Base-by-base conservation (phyloP, 2,888 invertebrate species). In the Lampropteryx suffumata region DNA sequence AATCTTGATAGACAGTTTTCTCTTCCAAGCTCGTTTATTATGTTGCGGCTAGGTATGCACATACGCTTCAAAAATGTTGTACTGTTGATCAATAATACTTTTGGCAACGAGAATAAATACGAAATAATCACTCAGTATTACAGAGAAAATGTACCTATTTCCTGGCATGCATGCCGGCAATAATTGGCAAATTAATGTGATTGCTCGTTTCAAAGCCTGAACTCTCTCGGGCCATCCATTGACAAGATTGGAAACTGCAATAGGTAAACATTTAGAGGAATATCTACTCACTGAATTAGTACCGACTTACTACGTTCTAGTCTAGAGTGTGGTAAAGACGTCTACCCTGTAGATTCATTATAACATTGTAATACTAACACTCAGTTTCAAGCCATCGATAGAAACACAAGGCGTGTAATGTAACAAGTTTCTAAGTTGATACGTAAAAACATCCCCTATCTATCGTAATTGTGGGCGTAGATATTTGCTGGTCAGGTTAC, bases 401-500 rank as follows among this genome's bases (percentile, higher is more conserved):
- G 5, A 34, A 32, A 32, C 13, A 30, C 12, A 14, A 12, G 1
- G 24, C 29, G 24, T 35, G 21, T 33, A 30, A 43, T 32, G 36
- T 13, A 37, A 39, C 29, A 39, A 40, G 40, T 24, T 27, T 42
- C 40, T 30, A 37, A 52, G 48, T 43, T 35, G 35, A 34, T 39
- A 24, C 39, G 32, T 35, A 48, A 53, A 53, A 53, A 53, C 29
- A 35, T 34, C 35, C 30, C 26, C 6, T 30, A 36, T 37, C 43
- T 12, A 30, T 53, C 39, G 35, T 35, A 40, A 49, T 49, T 40
- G 48, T 52, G 39, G 44, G 40, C 46, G 44, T 41, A 34, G 48
- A 41, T 49, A 45, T 40, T 44, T 41, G 37, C 52, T 36, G 55
- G 54, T 54, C 29, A 51, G 40, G 43, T 55, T 53, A 54, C 43